These are phyloP conservation scores for Drosophila merina DNA, from an alignment of 2,888 invertebrate genomes.

Conservation along the genomic window DNA sequence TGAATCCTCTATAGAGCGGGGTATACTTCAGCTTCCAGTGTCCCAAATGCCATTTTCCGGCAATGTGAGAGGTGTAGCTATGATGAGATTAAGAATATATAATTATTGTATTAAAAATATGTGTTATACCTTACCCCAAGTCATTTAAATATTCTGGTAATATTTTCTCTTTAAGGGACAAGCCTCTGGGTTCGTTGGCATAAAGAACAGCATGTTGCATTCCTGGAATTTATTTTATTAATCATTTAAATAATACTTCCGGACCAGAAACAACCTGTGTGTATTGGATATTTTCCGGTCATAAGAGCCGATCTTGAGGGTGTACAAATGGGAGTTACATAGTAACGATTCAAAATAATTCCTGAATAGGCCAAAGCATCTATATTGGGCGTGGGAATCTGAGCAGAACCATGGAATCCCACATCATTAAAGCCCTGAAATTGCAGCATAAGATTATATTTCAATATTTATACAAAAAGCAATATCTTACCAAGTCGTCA, in stretches of 20 bases:
- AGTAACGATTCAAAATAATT: slow-evolving; percentile 92
- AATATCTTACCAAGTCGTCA: slow-evolving; percentile 91
- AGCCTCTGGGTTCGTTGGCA: slow-evolving; percentile 91
- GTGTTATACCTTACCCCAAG: slow-evolving; percentile 85
- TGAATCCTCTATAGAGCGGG: slow-evolving; percentile 91
- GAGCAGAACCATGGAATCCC: slow-evolving; percentile 94
- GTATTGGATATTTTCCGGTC: slow-evolving; percentile 96
- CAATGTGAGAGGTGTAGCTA: slow-evolving; percentile 88
- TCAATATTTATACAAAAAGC: not conserved
- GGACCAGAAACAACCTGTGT: slow-evolving; percentile 86
- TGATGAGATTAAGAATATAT: too few relatives aligned
- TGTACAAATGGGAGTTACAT: slow-evolving; percentile 95
- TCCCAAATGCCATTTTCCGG: slow-evolving; percentile 95
- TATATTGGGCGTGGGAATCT: slow-evolving; percentile 96
- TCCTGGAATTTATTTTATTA: slow-evolving; percentile 83
- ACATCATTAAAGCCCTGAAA: slow-evolving; percentile 96
- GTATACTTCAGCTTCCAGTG: slow-evolving; percentile 90
- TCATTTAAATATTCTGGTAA: slow-evolving; percentile 92
- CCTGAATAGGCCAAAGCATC: slow-evolving; percentile 95
- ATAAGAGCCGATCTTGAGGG: slow-evolving; percentile 94
- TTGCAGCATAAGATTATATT: not conserved
- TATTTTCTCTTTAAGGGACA: slow-evolving; percentile 91
- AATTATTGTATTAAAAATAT: too few relatives aligned
- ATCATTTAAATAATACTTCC: not conserved
- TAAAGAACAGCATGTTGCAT: slow-evolving; percentile 91